Evolutionary conservation across 2,888 invertebrate species (phyloP), one percentile per base, ranked within the genome.

Genomic region (Lasioglossum morio): DNA sequence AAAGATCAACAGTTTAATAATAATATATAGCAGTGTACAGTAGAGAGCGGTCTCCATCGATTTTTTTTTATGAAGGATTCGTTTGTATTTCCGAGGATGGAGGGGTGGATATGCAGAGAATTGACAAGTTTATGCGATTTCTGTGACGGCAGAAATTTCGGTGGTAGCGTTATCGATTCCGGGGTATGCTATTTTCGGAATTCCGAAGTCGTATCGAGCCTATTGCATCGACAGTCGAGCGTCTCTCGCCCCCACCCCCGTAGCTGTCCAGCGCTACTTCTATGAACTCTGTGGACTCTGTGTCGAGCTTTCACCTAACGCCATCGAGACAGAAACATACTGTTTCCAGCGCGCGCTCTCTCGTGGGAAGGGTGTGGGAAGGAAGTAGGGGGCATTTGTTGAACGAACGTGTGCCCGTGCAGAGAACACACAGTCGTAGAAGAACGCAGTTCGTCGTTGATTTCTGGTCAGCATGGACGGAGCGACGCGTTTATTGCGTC

Each of bases 261-360:
- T 85, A 72, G 30, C 27, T 84, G 79, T 81, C 87, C 80, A 83
- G 82, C 66, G 72, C 85, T 82, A 85, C 85, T 84, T 83, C 79
- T 76, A 46, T 84, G 85, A 85, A 79, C 77, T 70, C 40, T 70
- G 81, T 84, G 85, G 84, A 79, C 77, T 70, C 40, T 43, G 80
- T 53, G 57, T 78, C 81, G 82, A 87, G 89, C 89, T 89, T 89
- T 91, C 89, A 89, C 89, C 87, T 80, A 89, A 85, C 83, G 74
- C 81, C 82, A 72, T 82, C 84, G 81, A 84, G 77, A 88, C 82
- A 84, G 80, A 81, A 79, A 76, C 85, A 57, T 57, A 79, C 78
- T 70, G 79, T 84, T 84, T 81, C 82, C 77, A 80, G 74, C 57
- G 48, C 74, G 46, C 74, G 46, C 69, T 30, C n/a, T 70, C 46